phyloP scores from a whole-genome alignment of 2,888 invertebrate genomes.

The Acronicta alni region DNA sequence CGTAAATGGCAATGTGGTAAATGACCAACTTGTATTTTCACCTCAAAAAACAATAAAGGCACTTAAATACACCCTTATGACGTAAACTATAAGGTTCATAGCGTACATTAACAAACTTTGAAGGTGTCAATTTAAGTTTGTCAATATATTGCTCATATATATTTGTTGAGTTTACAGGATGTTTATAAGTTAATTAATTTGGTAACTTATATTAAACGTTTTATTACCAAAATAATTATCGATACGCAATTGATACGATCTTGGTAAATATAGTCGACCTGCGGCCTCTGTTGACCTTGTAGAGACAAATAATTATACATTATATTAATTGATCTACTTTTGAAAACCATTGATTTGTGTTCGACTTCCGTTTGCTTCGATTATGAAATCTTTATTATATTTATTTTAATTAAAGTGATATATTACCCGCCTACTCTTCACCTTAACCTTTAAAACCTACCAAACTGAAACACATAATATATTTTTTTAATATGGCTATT shows the following conservation, averaged over 20 bases:
- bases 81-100: not conserved
- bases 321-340: conserved; percentile 44
- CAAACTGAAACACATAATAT: too few species aligned
- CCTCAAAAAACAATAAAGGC: not conserved
- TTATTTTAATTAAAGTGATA: not conserved
- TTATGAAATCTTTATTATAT: conserved; percentile 6
- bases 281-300: conserved; percentile 14
- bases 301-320: not conserved
- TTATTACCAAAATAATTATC: conserved; percentile 44
- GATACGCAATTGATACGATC: conserved; percentile 35
- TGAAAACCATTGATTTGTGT: conserved; percentile 16
- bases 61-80: conserved; percentile 1
- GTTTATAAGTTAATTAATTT: conserved; percentile 48
- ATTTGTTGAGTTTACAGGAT: conserved; percentile 39
- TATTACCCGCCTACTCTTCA: too few species aligned
- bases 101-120: not conserved
- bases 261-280: not conserved
- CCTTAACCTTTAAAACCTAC: too few species aligned
- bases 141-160: conserved; percentile 33
- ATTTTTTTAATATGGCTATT: too few species aligned
- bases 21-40: conserved; percentile 21
- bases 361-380: conserved; percentile 18
- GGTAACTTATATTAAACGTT: conserved; percentile 33
- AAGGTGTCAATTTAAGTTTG: conserved; percentile 22
- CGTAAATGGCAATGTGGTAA: conserved; percentile 50